These are phyloP conservation scores for Lycocorax pyrrhopterus DNA, from an alignment of 2,113 vertebrate genomes.

Conservation along the genomic window DNA sequence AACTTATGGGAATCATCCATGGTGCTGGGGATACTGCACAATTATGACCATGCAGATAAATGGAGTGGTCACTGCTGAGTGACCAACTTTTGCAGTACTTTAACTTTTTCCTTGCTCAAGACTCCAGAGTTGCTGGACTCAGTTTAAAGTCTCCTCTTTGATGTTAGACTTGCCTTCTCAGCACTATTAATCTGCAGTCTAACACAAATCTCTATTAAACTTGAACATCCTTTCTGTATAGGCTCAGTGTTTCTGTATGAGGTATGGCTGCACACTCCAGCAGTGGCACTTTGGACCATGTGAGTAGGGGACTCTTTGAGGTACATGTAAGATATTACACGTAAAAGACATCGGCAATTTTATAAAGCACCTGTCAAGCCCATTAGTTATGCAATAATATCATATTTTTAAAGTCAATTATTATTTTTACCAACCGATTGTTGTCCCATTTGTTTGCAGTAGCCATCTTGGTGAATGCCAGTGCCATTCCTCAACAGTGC, in stretches of 20 bases:
- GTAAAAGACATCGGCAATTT: background rate
- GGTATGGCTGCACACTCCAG: background rate
- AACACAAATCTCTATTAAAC: background rate
- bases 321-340: background rate
- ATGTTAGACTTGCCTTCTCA: background rate
- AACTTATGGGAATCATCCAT: background rate
- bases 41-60: background rate
- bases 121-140: background rate
- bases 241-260: background rate
- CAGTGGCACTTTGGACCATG: background rate
- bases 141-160: background rate
- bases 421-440: conserved; percentile 51
- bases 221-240: background rate
- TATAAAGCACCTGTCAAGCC: background rate
- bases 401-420: conserved; percentile 40
- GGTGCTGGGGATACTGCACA: background rate
- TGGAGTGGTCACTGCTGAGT: background rate
- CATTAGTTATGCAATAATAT: conserved; percentile 35
- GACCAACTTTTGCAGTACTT: background rate
- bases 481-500: background rate
- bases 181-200: background rate
- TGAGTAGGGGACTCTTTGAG: background rate
- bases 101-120: background rate
- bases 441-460: conserved; percentile 46
- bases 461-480: conserved; percentile 48